These are phyloP conservation scores for Colostygia pectinataria DNA, from an alignment of 2,888 invertebrate genomes.

Conservation along the genomic window DNA sequence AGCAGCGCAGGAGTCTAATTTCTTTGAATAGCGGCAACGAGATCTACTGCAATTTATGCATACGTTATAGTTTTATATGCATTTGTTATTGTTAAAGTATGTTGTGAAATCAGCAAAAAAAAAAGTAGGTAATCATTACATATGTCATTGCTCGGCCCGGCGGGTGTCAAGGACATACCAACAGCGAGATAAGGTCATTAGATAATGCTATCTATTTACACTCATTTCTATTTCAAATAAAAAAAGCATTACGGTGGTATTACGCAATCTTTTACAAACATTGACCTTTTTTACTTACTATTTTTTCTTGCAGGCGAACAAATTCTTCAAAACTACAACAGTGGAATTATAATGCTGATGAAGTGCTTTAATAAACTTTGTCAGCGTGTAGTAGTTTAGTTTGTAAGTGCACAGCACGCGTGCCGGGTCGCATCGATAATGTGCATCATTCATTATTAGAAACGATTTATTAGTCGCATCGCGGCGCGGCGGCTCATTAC, in stretches of 20 bases:
- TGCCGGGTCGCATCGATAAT: constrained; percentile 18
- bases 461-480: constrained; percentile 1
- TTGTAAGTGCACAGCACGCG: constrained; percentile 9
- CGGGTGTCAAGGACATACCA: constrained; percentile 24
- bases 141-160: constrained; percentile 14
- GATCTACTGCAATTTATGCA: no score
- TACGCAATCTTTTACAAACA: constrained; percentile 1
- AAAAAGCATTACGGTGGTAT: neutral
- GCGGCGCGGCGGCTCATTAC: neutral
- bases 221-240: neutral
- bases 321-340: constrained; percentile 18
- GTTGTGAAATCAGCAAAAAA: neutral
- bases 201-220: constrained; percentile 15
- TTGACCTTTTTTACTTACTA: neutral
- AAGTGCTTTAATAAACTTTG: constrained; percentile 10
- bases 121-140: constrained; percentile 10
- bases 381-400: constrained; percentile 16
- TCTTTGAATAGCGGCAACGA: no score
- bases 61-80: no score
- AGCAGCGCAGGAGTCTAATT: no score
- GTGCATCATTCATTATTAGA: neutral
- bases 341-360: constrained; percentile 18
- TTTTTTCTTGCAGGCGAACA: constrained; percentile 10
- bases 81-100: no score
- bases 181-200: neutral